Evolutionary conservation across 2,888 invertebrate species (phyloP).

Genomic region (Athalia cordata): DNA sequence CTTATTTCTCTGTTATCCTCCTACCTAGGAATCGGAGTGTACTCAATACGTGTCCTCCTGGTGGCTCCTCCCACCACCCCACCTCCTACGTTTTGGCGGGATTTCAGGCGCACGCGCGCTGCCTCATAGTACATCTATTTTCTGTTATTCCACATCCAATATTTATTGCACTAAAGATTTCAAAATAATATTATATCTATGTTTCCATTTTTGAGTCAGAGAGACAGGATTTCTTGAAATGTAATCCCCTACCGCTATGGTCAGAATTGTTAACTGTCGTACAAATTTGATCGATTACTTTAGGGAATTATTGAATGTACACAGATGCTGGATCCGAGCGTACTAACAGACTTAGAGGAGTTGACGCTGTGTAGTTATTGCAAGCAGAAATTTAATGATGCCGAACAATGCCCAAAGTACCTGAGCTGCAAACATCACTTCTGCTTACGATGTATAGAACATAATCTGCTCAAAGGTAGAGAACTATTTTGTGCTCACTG

Average conservation of each 20-base stretch:
- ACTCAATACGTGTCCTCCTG: conserved; percentile 42
- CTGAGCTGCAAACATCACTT: conserved; percentile 86
- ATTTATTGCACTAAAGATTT: no score
- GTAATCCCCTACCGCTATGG: background rate
- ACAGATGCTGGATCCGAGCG: conserved; percentile 77
- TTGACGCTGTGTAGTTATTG: conserved; percentile 85
- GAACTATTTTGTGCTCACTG: conserved; percentile 84
- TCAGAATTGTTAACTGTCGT: conserved; percentile 30
- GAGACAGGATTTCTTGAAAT: no score
- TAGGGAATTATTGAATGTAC: conserved; percentile 50
- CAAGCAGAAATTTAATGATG: conserved; percentile 84
- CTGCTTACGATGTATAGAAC: conserved; percentile 84
- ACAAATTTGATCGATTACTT: conserved; percentile 25
- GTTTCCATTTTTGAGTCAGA: no score
- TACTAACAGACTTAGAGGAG: conserved; percentile 83
- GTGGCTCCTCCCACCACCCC: conserved; percentile 46
- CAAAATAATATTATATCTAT: no score
- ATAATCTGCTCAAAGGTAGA: conserved; percentile 80
- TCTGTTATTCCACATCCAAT: conserved; percentile 15
- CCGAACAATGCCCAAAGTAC: conserved; percentile 83
- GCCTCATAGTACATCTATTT: conserved; percentile 55
- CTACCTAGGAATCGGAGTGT: conserved; percentile 17
- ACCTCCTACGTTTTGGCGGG: conserved; percentile 67
- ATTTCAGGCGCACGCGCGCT: conserved; percentile 67
- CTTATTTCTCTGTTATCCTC: no score